These are phyloP conservation scores for Apis dorsata DNA, from an alignment of 1,140 invertebrate species.

Conservation along the genomic window DNA sequence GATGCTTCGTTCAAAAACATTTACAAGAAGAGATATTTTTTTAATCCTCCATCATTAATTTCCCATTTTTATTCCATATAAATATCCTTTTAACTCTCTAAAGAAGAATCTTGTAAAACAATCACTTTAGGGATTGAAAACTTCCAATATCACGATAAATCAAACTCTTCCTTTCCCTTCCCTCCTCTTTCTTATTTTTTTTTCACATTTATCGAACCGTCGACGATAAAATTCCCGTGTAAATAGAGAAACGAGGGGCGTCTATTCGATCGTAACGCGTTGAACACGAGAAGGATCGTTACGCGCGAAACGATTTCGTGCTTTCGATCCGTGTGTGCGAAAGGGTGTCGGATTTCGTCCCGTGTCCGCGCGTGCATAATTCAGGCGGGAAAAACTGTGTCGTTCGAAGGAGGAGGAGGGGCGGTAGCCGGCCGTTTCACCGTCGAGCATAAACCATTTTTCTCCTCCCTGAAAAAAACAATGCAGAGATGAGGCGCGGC, in stretches of 20 bases:
- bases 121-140: too few species aligned
- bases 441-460: constrained; percentile 24
- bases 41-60: too few species aligned
- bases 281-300: background rate
- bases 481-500: constrained; percentile 14
- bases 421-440: background rate
- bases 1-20: too few species aligned
- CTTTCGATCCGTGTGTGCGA: constrained; percentile 3
- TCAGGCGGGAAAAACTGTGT: constrained; percentile 5
- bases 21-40: too few species aligned
- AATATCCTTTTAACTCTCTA: too few species aligned
- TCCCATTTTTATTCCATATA: too few species aligned
- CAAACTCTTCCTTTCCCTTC: too few species aligned
- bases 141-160: too few species aligned
- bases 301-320: background rate
- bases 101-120: too few species aligned
- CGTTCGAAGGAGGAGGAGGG: constrained; percentile 1
- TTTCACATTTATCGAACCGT: background rate
- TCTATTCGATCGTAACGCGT: background rate
- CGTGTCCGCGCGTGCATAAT: constrained; percentile 2
- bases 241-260: background rate
- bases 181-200: background rate
- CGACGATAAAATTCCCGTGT: background rate
- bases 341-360: constrained; percentile 8
- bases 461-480: constrained; percentile 1